Base-by-base conservation (phyloP, 2,113 vertebrate genomes). In the Choloepus hoffmanni region DNA sequence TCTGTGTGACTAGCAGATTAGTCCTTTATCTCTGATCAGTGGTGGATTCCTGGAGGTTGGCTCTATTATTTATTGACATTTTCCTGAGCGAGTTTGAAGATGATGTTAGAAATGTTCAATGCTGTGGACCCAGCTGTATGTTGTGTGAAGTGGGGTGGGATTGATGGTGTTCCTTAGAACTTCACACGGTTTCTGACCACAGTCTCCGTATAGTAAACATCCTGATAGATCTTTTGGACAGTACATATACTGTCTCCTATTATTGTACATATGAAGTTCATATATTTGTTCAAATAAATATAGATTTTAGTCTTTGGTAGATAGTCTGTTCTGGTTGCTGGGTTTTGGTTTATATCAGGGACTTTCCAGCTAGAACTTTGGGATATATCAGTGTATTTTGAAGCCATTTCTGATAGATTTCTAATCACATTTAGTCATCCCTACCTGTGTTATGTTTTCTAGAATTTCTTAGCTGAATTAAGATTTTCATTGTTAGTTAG, bases 391-490 rank as follows among this genome's bases (percentile, higher is more conserved):
- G 3, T 36, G 7, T 83, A 33, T 14, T 62, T 85, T 72, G 28
- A 77, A 94, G 48, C 40, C 43, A 73, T 84, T 43, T 45, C 60
- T 63, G 76, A 36, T 19, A 43, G 30, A 82, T 60, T 81, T 55
- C 43, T 67, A 24, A 81, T 76, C 48, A 60, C 11, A 30, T 9
- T 63, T 58, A 70, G 26, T 87, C n/a, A 15, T 65, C 7, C 36
- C 43, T 86, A 21, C 48, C 53, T 76, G 3, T 65, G 19, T 82
- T 40, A 74, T 30, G 4, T 78, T 84, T 88, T 82, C 55, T 30
- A 55, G 63, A 77, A 45, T 91, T 68, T 92, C 40, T 85, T 89
- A 79, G 73, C 81, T 83, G 70, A 87, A 45, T 74, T 45, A 26
- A 7, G 43, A 18, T 53, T 82, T 43, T 94, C 23, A 33, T 76